Conservation (phyloP, 2,113 vertebrate genomes). For the Empidonax alnorum region DNA sequence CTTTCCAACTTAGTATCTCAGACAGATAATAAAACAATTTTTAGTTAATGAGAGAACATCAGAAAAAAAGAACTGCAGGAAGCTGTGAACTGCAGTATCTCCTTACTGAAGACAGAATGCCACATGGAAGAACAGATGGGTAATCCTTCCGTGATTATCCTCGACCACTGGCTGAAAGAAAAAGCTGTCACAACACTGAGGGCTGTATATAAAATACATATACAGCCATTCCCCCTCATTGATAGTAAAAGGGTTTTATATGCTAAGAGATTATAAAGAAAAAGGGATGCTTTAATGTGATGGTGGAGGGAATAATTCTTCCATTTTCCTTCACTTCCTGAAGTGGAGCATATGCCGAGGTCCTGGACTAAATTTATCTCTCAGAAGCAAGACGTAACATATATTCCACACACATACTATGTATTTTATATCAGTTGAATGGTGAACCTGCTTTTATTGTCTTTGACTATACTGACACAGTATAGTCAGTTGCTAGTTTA, state of each 20-base stretch:
- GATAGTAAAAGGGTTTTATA: slow-evolving; percentile 27
- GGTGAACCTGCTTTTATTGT: not conserved
- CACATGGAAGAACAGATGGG: slow-evolving; percentile 69
- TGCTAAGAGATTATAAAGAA: not conserved
- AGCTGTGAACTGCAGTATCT: slow-evolving; percentile 39
- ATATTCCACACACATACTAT: not conserved
- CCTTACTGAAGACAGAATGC: slow-evolving; percentile 37
- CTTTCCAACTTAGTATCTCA: slow-evolving; percentile 13
- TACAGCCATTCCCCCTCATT: not conserved
- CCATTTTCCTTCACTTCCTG: slow-evolving; percentile 10
- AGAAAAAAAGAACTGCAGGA: slow-evolving; percentile 36
- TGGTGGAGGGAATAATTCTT: slow-evolving; percentile 9
- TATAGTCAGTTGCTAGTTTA: not conserved
- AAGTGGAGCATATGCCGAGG: not conserved
- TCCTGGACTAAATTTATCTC: not conserved
- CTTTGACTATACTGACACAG: not conserved
- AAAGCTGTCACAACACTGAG: slow-evolving; percentile 23
- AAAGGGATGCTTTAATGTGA: not conserved
- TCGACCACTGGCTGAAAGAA: slow-evolving; percentile 56
- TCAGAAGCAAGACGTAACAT: not conserved
- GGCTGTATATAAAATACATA: slow-evolving; percentile 2
- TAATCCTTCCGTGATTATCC: slow-evolving; percentile 57
- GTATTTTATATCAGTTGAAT: not conserved
- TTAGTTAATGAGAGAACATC: slow-evolving; percentile 53
- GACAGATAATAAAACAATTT: slow-evolving; percentile 42